Percentiles rank a stretch among this genome's conserved stretches.
phyloP scores from a whole-genome alignment of 2,113 vertebrate genomes.

The Pyxicephalus adspersus region DNA sequence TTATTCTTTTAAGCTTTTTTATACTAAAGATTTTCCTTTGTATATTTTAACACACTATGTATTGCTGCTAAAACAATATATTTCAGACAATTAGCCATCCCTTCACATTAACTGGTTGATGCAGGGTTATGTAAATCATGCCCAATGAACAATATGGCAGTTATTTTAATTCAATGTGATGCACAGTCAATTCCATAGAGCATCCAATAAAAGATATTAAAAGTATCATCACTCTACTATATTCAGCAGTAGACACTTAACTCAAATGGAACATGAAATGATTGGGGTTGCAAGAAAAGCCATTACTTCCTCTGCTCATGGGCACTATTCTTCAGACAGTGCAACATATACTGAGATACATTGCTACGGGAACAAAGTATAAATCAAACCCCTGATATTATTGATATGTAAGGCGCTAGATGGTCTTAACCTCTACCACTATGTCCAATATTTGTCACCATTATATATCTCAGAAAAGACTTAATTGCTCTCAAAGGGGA shows the following conservation, averaged over 20 bases:
- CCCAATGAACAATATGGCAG: conserved; percentile 17
- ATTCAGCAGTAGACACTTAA: conserved; percentile 28
- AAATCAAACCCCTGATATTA: conserved; percentile 36
- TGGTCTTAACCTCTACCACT: neutral
- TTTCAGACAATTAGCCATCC: neutral
- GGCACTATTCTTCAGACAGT: neutral
- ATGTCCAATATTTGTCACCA: conserved; percentile 39
- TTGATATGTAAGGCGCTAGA: neutral
- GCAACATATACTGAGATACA: conserved; percentile 45
- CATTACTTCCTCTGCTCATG: neutral
- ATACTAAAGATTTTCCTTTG: too few species aligned
- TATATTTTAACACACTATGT: too few species aligned
- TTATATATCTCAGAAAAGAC: conserved; percentile 55
- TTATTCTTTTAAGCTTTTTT: neutral
- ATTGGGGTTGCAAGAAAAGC: neutral
- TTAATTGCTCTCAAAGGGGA: conserved; percentile 61
- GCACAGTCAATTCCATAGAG: conserved; percentile 4
- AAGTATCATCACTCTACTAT: neutral
- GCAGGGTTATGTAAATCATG: neutral
- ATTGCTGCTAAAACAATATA: too few species aligned
- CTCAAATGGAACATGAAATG: conserved; percentile 31
- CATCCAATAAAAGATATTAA: conserved; percentile 15
- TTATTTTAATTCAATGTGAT: conserved; percentile 24
- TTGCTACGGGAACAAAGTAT: conserved; percentile 5
- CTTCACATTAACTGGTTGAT: conserved; percentile 19